Percentiles rank a stretch among this genome's conserved stretches.
phyloP scores from a whole-genome alignment of 2,888 invertebrate genomes.

The Drosophila longiperda region DNA sequence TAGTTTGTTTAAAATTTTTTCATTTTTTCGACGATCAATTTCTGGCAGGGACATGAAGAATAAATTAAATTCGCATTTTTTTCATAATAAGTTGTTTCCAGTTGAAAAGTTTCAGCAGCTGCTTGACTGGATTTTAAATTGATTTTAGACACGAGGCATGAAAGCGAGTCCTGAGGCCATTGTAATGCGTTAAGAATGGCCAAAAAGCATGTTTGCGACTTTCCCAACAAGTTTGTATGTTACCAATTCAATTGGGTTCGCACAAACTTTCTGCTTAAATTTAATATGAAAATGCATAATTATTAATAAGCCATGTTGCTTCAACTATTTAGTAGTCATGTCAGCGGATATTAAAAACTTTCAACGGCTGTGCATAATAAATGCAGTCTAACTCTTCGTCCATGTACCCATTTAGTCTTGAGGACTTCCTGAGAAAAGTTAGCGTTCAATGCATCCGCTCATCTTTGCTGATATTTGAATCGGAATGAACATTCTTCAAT shows the following conservation, averaged over 20 bases:
- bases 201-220: conserved; percentile 41
- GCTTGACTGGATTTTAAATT: conserved; percentile 59
- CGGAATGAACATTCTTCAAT: conserved; percentile 8
- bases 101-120: conserved; percentile 42
- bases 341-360: conserved; percentile 15
- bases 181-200: conserved; percentile 15
- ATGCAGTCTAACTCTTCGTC: conserved; percentile 46
- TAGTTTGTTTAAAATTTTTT: neutral
- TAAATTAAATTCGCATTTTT: conserved; percentile 38
- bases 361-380: conserved; percentile 17
- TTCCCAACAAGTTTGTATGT: conserved; percentile 38
- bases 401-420: conserved; percentile 43
- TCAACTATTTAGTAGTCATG: neutral
- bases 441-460: conserved; percentile 5
- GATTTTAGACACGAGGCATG: conserved; percentile 48
- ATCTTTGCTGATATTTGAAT: neutral
- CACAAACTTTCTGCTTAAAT: neutral
- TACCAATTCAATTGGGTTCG: conserved; percentile 25
- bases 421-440: conserved; percentile 24
- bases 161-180: neutral
- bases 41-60: neutral
- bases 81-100: conserved; percentile 37
- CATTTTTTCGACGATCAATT: neutral
- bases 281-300: conserved; percentile 6
- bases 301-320: conserved; percentile 39